Percentiles rank a stretch among this genome's conserved stretches.
These are phyloP conservation scores for Orchestia grillus DNA, from an alignment of 1,140 invertebrate species.

Conservation along the genomic window DNA sequence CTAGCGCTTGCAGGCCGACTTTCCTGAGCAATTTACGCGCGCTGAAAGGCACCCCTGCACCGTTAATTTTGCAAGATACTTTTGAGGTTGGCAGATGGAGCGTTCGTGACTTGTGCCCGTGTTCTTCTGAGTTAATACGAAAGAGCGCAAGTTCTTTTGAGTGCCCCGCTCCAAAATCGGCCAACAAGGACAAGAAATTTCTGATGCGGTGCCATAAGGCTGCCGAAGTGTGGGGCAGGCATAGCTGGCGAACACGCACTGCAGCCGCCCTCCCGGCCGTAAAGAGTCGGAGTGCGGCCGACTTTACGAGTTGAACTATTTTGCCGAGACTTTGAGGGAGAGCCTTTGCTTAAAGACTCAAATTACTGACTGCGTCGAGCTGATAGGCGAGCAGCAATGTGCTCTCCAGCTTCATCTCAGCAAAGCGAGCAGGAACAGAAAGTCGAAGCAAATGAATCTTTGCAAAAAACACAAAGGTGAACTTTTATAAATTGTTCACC, in stretches of 20 bases:
- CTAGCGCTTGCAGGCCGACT: neutral
- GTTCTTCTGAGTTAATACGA: conserved; percentile 22
- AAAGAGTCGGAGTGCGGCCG: neutral
- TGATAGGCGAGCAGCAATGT: neutral
- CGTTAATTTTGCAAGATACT: conserved; percentile 37
- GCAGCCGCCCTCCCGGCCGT: neutral
- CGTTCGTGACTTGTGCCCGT: conserved; percentile 44
- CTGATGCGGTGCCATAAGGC: conserved; percentile 15
- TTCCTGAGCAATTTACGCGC: conserved; percentile 15
- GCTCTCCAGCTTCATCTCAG: neutral
- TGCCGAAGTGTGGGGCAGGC: neutral
- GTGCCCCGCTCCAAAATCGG: conserved; percentile 33
- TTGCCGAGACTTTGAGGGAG: neutral
- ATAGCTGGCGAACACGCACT: conserved; percentile 36
- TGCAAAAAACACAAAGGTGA: neutral
- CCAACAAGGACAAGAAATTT: conserved; percentile 26
- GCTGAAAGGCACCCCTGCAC: neutral
- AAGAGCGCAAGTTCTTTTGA: conserved; percentile 11
- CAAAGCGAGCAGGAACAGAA: neutral
- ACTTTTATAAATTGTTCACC: neutral
- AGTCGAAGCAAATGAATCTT: neutral
- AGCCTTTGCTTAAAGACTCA: neutral
- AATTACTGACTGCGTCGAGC: neutral
- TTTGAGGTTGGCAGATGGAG: conserved; percentile 45
- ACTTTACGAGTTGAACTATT: neutral